These are phyloP conservation scores for Micromussa lordhowensis DNA, from an alignment of 92 coral and sea anemone genomes.

Conservation along the genomic window DNA sequence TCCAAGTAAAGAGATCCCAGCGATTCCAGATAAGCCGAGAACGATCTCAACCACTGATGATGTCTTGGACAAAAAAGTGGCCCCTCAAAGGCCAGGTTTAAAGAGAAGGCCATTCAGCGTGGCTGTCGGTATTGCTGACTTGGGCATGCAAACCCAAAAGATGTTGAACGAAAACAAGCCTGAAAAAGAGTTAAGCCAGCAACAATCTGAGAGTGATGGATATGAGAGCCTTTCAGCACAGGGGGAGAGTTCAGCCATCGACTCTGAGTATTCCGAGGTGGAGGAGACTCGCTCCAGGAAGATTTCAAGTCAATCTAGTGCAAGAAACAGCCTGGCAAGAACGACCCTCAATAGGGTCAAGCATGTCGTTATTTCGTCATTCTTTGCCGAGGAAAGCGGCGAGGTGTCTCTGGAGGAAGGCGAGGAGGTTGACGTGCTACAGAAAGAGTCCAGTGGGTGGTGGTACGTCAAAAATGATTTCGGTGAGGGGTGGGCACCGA, in stretches of 20 bases:
- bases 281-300: constrained; percentile 22
- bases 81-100: constrained; percentile 29
- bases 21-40: constrained; percentile 7
- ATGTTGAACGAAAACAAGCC: neutral
- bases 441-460: constrained; percentile 65
- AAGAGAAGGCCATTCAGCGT: constrained; percentile 22
- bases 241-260: constrained; percentile 1
- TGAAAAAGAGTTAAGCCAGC: neutral
- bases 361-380: constrained; percentile 47
- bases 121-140: constrained; percentile 1
- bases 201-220: constrained; percentile 6
- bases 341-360: constrained; percentile 14
- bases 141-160: neutral
- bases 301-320: constrained; percentile 6
- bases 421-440: constrained; percentile 60
- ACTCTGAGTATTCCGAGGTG: neutral
- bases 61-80: neutral
- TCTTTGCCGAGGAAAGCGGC: constrained; percentile 42
- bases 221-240: neutral
- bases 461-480: constrained; percentile 63
- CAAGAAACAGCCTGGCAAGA: neutral
- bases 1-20: neutral
- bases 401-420: constrained; percentile 62
- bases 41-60: constrained; percentile 1
- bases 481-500: constrained; percentile 74